A percentile compares a stretch with the other conserved stretches of the same genome.
phyloP scores from a whole-genome alignment of 2,888 invertebrate species.

The Carabus problematicus region DNA sequence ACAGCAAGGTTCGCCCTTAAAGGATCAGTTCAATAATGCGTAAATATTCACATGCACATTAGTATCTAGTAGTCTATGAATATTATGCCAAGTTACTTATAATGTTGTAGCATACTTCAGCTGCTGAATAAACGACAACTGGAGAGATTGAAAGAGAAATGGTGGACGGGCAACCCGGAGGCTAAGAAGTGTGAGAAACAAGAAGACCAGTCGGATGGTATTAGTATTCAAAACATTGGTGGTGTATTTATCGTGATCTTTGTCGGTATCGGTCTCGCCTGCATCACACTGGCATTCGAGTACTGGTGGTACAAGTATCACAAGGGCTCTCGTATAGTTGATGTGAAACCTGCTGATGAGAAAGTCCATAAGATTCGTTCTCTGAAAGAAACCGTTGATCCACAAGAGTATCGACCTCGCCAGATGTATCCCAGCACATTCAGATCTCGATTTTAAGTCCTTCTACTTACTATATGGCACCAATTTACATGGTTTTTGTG shows the following conservation, averaged over 20 bases:
- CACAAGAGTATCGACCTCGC: constrained; percentile 32
- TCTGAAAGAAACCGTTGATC: constrained; percentile 37
- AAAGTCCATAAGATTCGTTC: constrained; percentile 30
- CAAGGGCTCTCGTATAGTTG: constrained; percentile 66
- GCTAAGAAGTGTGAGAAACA: constrained; percentile 82
- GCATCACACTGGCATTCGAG: constrained; percentile 89
- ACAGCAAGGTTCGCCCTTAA: constrained; percentile 92
- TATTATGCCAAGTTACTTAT: background rate
- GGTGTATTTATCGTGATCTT: constrained; percentile 98
- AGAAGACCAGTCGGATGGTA: constrained; percentile 94
- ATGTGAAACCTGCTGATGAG: constrained; percentile 63
- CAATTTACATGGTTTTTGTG: too few species aligned
- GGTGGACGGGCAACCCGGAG: constrained; percentile 92
- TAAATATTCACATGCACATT: constrained; percentile 65
- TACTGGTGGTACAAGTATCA: constrained; percentile 93
- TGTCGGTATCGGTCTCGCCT: constrained; percentile 91
- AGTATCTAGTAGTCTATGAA: background rate
- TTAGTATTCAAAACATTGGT: constrained; percentile 96
- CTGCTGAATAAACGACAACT: constrained; percentile 91
- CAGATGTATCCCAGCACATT: constrained; percentile 48
- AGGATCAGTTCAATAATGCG: constrained; percentile 95
- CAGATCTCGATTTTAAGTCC: constrained; percentile 50
- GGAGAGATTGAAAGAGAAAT: constrained; percentile 92
- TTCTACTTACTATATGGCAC: too few species aligned
- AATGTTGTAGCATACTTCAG: constrained; percentile 78